These are phyloP conservation scores for Pocillopora meandrina DNA, from an alignment of 92 coral and sea anemone genomes.

Conservation along the genomic window DNA sequence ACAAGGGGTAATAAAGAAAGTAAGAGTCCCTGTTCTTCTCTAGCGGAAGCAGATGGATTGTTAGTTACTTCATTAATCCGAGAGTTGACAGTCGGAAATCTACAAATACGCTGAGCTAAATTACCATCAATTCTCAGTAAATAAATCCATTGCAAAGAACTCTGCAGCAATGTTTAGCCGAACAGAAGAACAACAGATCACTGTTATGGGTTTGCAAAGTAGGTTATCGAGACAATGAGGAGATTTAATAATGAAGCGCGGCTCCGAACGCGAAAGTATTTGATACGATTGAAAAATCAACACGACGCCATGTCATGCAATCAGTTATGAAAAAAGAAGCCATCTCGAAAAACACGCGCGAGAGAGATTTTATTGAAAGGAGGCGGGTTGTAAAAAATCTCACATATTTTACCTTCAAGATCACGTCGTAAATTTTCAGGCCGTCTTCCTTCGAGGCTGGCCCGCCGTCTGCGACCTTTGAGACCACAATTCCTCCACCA, in stretches of 20 bases:
- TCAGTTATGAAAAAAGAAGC: not conserved
- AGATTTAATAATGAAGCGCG: slow-evolving; percentile 15
- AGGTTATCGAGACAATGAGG: slow-evolving; percentile 24
- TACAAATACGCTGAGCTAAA: slow-evolving; percentile 71
- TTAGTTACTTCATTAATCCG: slow-evolving; percentile 88
- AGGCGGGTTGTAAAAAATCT: slow-evolving; percentile 33
- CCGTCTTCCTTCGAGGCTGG: slow-evolving; percentile 95
- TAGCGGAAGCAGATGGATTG: slow-evolving; percentile 79
- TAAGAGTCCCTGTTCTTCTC: slow-evolving; percentile 37
- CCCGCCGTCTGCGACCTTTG: slow-evolving; percentile 96
- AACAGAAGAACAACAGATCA: slow-evolving; percentile 31
- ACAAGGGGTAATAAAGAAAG: slow-evolving; percentile 64
- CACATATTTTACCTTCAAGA: slow-evolving; percentile 72
- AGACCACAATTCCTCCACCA: slow-evolving; percentile 93
- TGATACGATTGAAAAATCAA: slow-evolving; percentile 4
- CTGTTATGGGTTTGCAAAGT: slow-evolving; percentile 2
- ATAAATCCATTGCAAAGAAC: slow-evolving; percentile 37
- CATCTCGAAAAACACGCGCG: slow-evolving; percentile 28
- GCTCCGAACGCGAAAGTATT: not conserved
- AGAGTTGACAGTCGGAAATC: slow-evolving; percentile 77
- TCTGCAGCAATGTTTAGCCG: slow-evolving; percentile 3
- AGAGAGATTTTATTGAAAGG: slow-evolving; percentile 6
- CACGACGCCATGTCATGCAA: slow-evolving; percentile 25
- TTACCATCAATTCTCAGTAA: slow-evolving; percentile 68
- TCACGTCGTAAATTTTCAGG: slow-evolving; percentile 80